These are phyloP conservation scores for Achroia grisella DNA, from an alignment of 1,140 invertebrate species.

Conservation along the genomic window DNA sequence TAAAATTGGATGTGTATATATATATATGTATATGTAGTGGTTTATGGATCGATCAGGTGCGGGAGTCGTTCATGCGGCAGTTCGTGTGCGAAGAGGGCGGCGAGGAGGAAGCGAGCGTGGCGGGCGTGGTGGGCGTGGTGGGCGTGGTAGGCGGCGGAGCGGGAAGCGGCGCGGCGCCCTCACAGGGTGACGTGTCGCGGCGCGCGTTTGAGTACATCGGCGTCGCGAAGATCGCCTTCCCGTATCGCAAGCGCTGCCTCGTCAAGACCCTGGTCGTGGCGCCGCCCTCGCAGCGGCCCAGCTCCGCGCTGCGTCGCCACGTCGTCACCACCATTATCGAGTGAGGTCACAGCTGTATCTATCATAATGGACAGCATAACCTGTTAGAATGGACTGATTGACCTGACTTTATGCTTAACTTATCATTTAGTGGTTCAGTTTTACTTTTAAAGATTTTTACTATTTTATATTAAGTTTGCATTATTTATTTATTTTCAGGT, in stretches of 20 bases:
- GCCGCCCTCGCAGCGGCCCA: slow-evolving; percentile 58
- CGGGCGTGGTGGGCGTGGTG: slow-evolving; percentile 12
- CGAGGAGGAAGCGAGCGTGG: slow-evolving; percentile 74
- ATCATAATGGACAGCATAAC: too few relatives aligned
- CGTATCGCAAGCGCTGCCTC: slow-evolving; percentile 58
- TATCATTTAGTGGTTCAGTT: too few relatives aligned
- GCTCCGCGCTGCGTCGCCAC: slow-evolving; percentile 48
- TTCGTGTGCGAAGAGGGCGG: slow-evolving; percentile 92
- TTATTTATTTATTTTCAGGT: slow-evolving; percentile 5
- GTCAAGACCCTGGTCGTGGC: slow-evolving; percentile 59
- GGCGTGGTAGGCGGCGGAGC: slow-evolving; percentile 7
- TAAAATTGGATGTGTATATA: too few relatives aligned
- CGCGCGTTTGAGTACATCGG: slow-evolving; percentile 59
- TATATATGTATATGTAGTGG: too few relatives aligned
- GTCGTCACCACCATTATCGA: slow-evolving; percentile 62
- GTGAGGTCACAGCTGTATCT: slow-evolving; percentile 12
- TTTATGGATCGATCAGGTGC: too few relatives aligned
- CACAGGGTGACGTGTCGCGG: slow-evolving; percentile 35
- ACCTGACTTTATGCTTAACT: too few relatives aligned
- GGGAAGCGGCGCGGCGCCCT: slow-evolving; percentile 3
- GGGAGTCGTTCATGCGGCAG: slow-evolving; percentile 99
- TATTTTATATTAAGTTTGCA: slow-evolving; percentile 13
- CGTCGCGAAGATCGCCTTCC: slow-evolving; percentile 55
- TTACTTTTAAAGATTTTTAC: slow-evolving; percentile 10
- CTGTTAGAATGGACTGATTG: too few relatives aligned